Percentiles rank a stretch among this genome's conserved stretches.
phyloP scores from a whole-genome alignment of 1,140 invertebrate genomes.

The Cyclina sinensis region DNA sequence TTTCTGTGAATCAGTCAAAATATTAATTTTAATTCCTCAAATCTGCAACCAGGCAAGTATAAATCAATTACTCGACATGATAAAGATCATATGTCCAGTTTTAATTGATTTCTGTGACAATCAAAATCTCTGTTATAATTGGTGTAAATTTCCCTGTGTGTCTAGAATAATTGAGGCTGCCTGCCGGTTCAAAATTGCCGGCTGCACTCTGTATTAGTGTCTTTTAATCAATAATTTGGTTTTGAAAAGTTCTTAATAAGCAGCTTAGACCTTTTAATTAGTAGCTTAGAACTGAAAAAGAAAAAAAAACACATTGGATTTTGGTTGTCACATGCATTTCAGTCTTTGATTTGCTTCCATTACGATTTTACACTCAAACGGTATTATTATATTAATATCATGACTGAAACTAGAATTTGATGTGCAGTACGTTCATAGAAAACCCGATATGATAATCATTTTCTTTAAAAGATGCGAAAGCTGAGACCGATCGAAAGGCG shows the following conservation, averaged over 20 bases:
- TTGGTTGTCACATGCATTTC: not conserved
- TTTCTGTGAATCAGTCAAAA: conserved; percentile 42
- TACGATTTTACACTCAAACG: not conserved
- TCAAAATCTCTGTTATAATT: conserved; percentile 12
- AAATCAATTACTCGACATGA: conserved; percentile 25
- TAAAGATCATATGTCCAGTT: conserved; percentile 33
- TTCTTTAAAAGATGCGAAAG: conserved; percentile 23
- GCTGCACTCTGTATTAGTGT: not conserved
- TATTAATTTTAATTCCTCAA: conserved; percentile 25
- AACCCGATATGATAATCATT: not conserved
- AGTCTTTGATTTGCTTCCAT: not conserved
- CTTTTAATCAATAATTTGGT: conserved; percentile 23
- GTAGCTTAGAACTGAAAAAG: not conserved
- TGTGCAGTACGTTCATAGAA: not conserved
- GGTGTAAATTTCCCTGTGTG: not conserved
- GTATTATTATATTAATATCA: not conserved
- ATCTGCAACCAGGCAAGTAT: not conserved
- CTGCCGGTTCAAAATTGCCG: not conserved
- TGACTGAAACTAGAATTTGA: not conserved
- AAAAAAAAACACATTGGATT: not conserved
- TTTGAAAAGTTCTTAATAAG: not conserved
- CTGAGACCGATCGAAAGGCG: conserved; percentile 38
- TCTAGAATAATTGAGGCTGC: not conserved
- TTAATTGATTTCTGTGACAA: conserved; percentile 34
- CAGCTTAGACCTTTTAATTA: not conserved